Conservation (phyloP, 2,113 vertebrate genomes). For the Nicator chloris region DNA sequence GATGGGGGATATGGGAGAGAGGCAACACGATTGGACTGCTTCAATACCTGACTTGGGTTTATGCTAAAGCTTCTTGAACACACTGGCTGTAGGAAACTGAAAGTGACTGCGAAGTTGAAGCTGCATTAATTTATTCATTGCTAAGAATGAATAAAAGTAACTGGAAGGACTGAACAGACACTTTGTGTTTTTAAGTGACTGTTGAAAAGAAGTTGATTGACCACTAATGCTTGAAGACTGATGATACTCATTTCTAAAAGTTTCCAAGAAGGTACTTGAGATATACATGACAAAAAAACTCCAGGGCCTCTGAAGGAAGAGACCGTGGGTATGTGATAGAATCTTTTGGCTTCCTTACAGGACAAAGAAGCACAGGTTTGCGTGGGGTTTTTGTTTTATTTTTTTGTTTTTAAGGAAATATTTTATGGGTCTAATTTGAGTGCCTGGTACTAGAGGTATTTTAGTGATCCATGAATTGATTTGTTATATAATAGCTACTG, state of each 20-base stretch:
- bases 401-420: not conserved
- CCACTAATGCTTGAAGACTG: not conserved
- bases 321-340: not conserved
- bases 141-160: not conserved
- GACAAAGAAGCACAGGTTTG: conserved; percentile 22
- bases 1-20: not conserved
- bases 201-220: not conserved
- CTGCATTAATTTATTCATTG: not conserved
- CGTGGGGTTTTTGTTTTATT: not conserved
- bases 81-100: not conserved
- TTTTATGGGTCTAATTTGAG: not conserved
- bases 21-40: not conserved
- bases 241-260: not conserved
- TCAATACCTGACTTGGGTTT: not conserved
- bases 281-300: not conserved
- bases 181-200: not conserved
- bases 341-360: conserved; percentile 7
- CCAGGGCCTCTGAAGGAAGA: not conserved
- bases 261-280: not conserved
- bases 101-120: not conserved
- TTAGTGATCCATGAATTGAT: conserved; percentile 42
- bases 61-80: not conserved
- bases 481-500: conserved; percentile 63
- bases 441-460: conserved; percentile 56
- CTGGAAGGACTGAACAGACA: not conserved